Evolutionary conservation across 1,140 invertebrate genomes (phyloP), one percentile per base, ranked within the genome.

Genomic region (Frieseomelitta varia): DNA sequence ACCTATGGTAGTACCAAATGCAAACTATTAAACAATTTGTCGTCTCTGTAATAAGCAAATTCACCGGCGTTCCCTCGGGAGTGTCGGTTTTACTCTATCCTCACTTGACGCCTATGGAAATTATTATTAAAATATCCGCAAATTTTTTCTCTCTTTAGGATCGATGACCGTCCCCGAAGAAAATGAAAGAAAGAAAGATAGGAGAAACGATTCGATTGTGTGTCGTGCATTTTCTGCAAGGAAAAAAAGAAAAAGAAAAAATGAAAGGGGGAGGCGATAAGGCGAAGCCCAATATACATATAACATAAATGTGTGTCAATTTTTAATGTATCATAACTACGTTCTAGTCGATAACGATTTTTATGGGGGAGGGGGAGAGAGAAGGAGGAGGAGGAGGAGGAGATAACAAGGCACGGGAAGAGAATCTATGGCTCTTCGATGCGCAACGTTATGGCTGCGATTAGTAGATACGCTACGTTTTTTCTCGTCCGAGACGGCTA

Each of bases 311-410:
- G 91, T 93, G 92, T 93, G 93, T 94, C 93, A 93, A 94, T 94
- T 94, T 94, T 93, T 93, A 93, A 94, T 93, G 91, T 94, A 93
- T 90, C 79, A 91, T 91, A 92, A 90, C 85, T 91, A 88, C 88
- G 92, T 92, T 92, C 88, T 93, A 93, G 91, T 91, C 90, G 84
- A 91, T 91, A 86, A 86, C 76, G 30, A 27, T 85, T 88, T 81
- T 85, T 84, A 88, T 75, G 71, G 81, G 27, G 71, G 19, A n/a
- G 6, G 61, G 61, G 61, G 61, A 3, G n/a, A 0, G 17, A 6
- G 15, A 4, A 14, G 21, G 27, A 34, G 79, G n/a, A n/a, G 17
- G n/a, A 0, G 55, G 17, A 6, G 15, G 12, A 14, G 21, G 27
- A 34, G 79, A 67, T 74, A 56, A 74, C 63, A 39, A 61, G 78